Evolutionary conservation across 2,797 vertebrate genomes (phyloP), one percentile per base, ranked within the genome.

Genomic region (Microhierax caerulescens): DNA sequence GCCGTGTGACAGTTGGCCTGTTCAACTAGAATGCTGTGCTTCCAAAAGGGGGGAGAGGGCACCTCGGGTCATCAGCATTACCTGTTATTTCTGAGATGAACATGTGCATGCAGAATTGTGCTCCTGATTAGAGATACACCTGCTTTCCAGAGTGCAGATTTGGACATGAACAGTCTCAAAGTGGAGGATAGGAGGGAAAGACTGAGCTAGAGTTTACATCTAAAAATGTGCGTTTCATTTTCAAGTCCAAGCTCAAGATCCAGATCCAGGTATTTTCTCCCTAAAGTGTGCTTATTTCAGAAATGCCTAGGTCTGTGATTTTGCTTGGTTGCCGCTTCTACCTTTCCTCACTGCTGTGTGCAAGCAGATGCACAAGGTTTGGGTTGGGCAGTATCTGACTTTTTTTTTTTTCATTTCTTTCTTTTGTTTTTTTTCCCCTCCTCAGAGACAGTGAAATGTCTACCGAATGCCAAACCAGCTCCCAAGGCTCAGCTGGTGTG

Each of bases 381-480:
- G 41, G 7, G 7, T 41, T 74, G 50, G 45, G 64, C 47, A 60
- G 32, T 11, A 6, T 68, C 64, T 8, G 2, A 61, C 39, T 39
- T 39, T 15, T 15, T 41, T 73, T 68, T 60, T 93, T 96, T 95
- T 91, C 6, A n/a, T 92, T 91, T 97, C 91, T 98, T 22, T 25
- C 7, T 95, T 95, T 72, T 64, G 23, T 56, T 25, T 18, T 51
- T 64, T 47, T 96, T 93, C n/a, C 32, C 10, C 92, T 98, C 94
- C 98, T 97, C 98, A 99, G 99, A 99, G 98, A 97, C 93, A 28
- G 98, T 98, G 97, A 99, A 98, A 97, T 99, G 99, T 98, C 97
- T 98, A 53, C 98, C 98, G 20, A 98, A 98, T 86, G 98, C 98
- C 96, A 99, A 99, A 94, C 97, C 98, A 43, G 93, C 94, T 23